A percentile compares a stretch with the other conserved stretches of the same genome.
These are phyloP conservation scores for Hyles euphorbiae DNA, from an alignment of 1,140 invertebrate species.

Conservation along the genomic window DNA sequence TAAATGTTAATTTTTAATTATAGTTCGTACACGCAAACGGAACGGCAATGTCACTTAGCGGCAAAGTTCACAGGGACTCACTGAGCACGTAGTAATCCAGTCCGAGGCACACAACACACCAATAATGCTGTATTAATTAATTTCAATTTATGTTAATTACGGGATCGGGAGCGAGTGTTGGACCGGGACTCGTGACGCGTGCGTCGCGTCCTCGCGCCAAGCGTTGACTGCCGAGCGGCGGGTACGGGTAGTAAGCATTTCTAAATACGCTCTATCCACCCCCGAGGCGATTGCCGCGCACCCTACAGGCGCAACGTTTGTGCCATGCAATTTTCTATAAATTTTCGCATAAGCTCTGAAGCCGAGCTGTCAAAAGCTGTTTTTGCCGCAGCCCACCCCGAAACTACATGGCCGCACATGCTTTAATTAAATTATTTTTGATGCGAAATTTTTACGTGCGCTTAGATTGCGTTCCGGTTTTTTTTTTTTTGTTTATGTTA, in stretches of 20 bases:
- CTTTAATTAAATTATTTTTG: conserved; percentile 1
- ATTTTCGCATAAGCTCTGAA: conserved; percentile 71
- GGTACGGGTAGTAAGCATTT: conserved; percentile 44
- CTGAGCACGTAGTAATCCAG: conserved; percentile 52
- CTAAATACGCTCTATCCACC: conserved; percentile 60
- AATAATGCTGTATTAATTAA: conserved; percentile 40
- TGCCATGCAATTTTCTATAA: conserved; percentile 73
- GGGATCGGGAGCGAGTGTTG: conserved; percentile 35
- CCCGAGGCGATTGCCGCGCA: conserved; percentile 54
- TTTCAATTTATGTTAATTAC: conserved; percentile 57
- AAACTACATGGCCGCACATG: neutral
- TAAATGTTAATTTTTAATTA: conserved; percentile 35
- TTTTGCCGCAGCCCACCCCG: conserved; percentile 46
- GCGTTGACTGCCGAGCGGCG: conserved; percentile 44
- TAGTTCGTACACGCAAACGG: conserved; percentile 39
- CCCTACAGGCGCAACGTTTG: conserved; percentile 63
- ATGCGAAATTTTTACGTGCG: conserved; percentile 1
- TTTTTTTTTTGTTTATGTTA: too few relatives aligned
- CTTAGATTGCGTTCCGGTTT: too few relatives aligned
- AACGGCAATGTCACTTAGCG: conserved; percentile 9
- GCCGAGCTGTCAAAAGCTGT: conserved; percentile 70
- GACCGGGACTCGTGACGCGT: conserved; percentile 31
- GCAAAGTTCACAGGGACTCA: conserved; percentile 25
- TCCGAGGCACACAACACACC: conserved; percentile 51
- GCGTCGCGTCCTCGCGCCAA: conserved; percentile 36